These are phyloP conservation scores for Drosophila sulfurigaster DNA, from an alignment of 1,140 invertebrate genomes.

Conservation along the genomic window DNA sequence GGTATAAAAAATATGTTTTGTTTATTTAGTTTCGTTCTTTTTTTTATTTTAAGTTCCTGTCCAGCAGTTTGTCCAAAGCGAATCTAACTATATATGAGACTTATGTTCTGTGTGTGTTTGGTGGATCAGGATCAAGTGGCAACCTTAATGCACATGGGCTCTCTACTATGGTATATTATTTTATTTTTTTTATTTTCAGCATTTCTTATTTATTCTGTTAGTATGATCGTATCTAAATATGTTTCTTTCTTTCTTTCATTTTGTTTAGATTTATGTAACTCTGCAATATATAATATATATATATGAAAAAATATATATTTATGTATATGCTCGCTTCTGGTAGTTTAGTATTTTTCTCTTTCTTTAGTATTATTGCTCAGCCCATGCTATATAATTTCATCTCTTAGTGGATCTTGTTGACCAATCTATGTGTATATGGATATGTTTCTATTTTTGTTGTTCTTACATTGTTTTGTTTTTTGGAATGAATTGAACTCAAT, in stretches of 20 bases:
- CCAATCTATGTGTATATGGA: constrained; percentile 32
- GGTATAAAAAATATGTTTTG: constrained; percentile 42
- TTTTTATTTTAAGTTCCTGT: constrained; percentile 26
- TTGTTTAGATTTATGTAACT: constrained; percentile 18
- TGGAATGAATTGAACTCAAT: constrained; percentile 37
- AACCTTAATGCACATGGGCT: constrained; percentile 17
- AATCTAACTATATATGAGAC: constrained; percentile 2
- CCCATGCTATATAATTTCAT: neutral
- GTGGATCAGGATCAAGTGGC: constrained; percentile 33
- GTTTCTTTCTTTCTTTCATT: neutral
- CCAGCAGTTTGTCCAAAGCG: constrained; percentile 37
- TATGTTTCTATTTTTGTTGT: constrained; percentile 38
- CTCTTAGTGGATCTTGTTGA: constrained; percentile 13
- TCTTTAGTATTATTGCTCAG: neutral
- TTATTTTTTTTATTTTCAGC: constrained; percentile 7
- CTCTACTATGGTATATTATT: neutral
- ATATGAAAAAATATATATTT: constrained; percentile 25
- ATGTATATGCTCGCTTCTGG: constrained; percentile 13
- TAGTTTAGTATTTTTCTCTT: neutral
- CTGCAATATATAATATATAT: constrained; percentile 16
- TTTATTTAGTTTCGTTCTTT: neutral
- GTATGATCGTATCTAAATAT: constrained; percentile 51
- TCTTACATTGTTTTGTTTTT: constrained; percentile 12
- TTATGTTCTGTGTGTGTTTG: constrained; percentile 18
- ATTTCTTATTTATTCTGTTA: no score